Conservation (phyloP, 2,888 invertebrate genomes). For the Lepidocyrtoides sp. region DNA sequence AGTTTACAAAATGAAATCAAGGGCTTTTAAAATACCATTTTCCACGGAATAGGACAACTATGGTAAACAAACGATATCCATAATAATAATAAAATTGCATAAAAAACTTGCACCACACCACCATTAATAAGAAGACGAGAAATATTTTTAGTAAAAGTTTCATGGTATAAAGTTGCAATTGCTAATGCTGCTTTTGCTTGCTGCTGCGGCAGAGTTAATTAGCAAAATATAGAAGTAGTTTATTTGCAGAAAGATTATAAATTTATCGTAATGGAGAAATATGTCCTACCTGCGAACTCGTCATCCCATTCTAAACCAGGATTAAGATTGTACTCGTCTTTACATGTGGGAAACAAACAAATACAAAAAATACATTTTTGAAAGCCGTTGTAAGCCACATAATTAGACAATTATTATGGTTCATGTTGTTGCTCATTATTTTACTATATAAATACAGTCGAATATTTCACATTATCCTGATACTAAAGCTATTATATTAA, state of each 20-base stretch:
- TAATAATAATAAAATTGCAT: slow-evolving; percentile 10
- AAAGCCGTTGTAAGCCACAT: slow-evolving; percentile 67
- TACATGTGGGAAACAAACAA: slow-evolving; percentile 89
- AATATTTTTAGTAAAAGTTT: slow-evolving; percentile 45
- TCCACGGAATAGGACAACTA: background rate
- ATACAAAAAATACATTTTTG: slow-evolving; percentile 83
- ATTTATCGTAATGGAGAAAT: slow-evolving; percentile 78
- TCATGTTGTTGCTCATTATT: slow-evolving; percentile 15
- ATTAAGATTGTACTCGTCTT: slow-evolving; percentile 99
- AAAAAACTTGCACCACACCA: slow-evolving; percentile 32
- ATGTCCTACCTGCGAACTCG: slow-evolving; percentile 99
- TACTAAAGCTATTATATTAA: slow-evolving; percentile 1
- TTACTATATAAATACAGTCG: slow-evolving; percentile 22
- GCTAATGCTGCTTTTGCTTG: slow-evolving; percentile 69
- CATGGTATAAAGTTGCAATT: slow-evolving; percentile 45
- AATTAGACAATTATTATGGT: slow-evolving; percentile 36
- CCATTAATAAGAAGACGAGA: slow-evolving; percentile 5
- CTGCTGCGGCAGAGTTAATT: slow-evolving; percentile 68
- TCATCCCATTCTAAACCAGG: slow-evolving; percentile 99
- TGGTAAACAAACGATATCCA: background rate
- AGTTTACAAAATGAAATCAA: background rate
- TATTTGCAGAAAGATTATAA: slow-evolving; percentile 52
- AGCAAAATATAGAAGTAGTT: slow-evolving; percentile 48
- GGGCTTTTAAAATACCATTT: background rate
- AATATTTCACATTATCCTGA: slow-evolving; percentile 39